Conservation (phyloP, 1,140 invertebrate species). For the Megalonaias nervosa region DNA sequence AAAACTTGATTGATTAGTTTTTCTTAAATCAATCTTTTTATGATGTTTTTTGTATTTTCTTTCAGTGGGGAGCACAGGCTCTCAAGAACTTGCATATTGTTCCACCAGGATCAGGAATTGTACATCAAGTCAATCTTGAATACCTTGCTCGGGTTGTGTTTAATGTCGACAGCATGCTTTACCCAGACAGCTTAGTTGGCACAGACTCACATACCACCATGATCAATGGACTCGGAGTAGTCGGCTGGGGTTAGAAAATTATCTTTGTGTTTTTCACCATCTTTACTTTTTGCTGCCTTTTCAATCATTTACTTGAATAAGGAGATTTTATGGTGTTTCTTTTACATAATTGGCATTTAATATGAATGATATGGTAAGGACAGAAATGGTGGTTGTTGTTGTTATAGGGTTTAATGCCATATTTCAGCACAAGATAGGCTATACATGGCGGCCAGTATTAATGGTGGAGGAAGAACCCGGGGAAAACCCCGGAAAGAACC, state of each 20-base stretch:
- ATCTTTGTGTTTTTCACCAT: not conserved
- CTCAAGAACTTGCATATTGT: conserved; percentile 98
- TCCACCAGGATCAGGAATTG: conserved; percentile 97
- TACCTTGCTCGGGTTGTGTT: conserved; percentile 97
- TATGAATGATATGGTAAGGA: too few species aligned
- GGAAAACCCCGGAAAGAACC: too few species aligned
- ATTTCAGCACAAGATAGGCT: too few species aligned
- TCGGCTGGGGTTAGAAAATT: conserved; percentile 78
- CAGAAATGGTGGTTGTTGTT: too few species aligned
- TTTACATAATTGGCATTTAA: too few species aligned
- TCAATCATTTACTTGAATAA: too few species aligned
- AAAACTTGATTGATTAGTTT: too few species aligned
- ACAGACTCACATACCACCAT: conserved; percentile 99
- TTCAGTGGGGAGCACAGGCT: conserved; percentile 94
- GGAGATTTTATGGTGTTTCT: too few species aligned
- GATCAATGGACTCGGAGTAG: conserved; percentile 91
- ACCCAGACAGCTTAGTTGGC: conserved; percentile 98
- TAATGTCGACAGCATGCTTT: conserved; percentile 78
- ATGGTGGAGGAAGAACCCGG: too few species aligned
- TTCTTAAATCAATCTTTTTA: not conserved
- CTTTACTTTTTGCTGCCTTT: too few species aligned
- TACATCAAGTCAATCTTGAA: conserved; percentile 98
- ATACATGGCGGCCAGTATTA: too few species aligned
- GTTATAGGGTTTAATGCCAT: too few species aligned
- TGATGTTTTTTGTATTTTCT: conserved; percentile 15